These are phyloP conservation scores for Microtus richardsoni DNA, from an alignment of 2,113 vertebrate species.

Conservation along the genomic window DNA sequence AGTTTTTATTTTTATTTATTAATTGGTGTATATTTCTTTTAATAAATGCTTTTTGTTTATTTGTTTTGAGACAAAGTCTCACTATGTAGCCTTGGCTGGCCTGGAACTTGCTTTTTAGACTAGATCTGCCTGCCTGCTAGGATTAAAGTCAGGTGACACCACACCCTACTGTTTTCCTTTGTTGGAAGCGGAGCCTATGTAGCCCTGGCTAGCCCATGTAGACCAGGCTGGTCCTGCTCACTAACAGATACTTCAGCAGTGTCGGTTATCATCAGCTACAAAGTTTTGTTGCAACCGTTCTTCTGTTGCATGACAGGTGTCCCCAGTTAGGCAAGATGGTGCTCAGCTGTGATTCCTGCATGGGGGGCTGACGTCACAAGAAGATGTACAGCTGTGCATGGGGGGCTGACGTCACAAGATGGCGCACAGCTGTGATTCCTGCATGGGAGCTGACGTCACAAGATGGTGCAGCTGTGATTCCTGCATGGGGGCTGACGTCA, in stretches of 20 bases:
- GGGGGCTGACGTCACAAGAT: background rate
- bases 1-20: no score
- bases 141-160: no score
- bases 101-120: background rate
- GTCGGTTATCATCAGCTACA: background rate
- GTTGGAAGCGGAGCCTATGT: background rate
- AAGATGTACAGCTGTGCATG: no score
- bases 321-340: background rate
- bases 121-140: no score
- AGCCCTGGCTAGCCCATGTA: background rate
- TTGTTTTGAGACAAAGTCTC: background rate
- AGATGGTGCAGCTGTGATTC: background rate
- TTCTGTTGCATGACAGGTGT: constrained; percentile 16
- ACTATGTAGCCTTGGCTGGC: background rate
- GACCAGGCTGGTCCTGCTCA: background rate
- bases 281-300: constrained; percentile 1
- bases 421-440: no score
- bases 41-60: background rate
- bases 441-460: no score
- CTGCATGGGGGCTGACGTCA: no score
- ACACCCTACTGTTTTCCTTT: background rate
- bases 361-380: background rate
- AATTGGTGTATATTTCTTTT: background rate
- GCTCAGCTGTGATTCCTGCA: no score
- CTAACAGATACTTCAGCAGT: background rate